A percentile compares a stretch with the other conserved stretches of the same genome.
These are phyloP conservation scores for Pandion haliaetus DNA, from an alignment of 2,113 vertebrate genomes.

Conservation along the genomic window DNA sequence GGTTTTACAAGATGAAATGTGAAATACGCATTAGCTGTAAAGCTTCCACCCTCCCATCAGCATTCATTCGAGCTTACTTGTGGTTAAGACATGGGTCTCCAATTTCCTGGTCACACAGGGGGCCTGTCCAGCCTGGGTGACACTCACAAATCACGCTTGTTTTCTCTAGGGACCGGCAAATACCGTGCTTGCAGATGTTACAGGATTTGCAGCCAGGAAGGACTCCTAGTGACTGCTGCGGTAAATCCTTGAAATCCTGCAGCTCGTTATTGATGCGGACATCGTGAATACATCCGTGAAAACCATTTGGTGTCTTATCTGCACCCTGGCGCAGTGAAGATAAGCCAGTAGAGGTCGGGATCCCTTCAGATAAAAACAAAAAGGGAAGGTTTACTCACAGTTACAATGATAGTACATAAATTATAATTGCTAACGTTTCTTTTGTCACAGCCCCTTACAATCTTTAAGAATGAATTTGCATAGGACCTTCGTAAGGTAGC, in stretches of 20 bases:
- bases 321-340: conserved; percentile 84
- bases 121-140: conserved; percentile 84
- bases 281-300: conserved; percentile 93
- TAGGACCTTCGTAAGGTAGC: background rate
- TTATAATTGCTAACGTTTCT: background rate
- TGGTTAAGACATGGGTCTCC: conserved; percentile 81
- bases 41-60: background rate
- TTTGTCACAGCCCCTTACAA: background rate
- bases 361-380: conserved; percentile 74
- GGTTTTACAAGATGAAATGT: background rate
- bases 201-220: conserved; percentile 93
- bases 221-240: conserved; percentile 79
- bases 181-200: conserved; percentile 89
- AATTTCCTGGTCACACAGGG: conserved; percentile 86
- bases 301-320: conserved; percentile 85
- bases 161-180: conserved; percentile 87
- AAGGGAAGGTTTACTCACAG: background rate
- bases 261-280: conserved; percentile 92
- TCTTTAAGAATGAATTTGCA: background rate
- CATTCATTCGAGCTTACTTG: conserved; percentile 75
- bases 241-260: conserved; percentile 87
- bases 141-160: conserved; percentile 91
- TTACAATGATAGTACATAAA: background rate
- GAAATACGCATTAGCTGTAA: background rate
- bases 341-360: conserved; percentile 84